A percentile compares a stretch with the other conserved stretches of the same genome.
Evolutionary conservation across 2,797 vertebrate genomes (phyloP).

Genomic region (Xenopus petersii): DNA sequence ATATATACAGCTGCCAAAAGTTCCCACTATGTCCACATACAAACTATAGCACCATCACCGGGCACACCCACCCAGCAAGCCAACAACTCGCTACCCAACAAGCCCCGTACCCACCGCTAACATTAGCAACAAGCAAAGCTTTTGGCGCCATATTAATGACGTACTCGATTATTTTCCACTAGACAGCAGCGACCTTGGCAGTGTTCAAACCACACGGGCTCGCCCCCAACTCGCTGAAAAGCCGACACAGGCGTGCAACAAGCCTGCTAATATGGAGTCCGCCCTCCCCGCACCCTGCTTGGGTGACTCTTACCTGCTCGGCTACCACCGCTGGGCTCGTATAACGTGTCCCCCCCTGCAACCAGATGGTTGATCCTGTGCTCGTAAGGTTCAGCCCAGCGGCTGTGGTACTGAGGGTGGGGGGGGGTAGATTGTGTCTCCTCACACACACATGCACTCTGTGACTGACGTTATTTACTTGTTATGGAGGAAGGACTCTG

Average conservation of each 20-base stretch:
- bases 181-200: constrained; percentile 80
- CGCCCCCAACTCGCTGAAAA: constrained; percentile 32
- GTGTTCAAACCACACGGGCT: constrained; percentile 55
- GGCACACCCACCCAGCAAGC: too few relatives aligned
- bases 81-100: too few relatives aligned
- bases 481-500: constrained; percentile 69
- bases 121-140: constrained; percentile 74
- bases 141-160: constrained; percentile 99
- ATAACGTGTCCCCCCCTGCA: constrained; percentile 41
- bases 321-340: constrained; percentile 18
- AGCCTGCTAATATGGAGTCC: neutral
- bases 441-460: constrained; percentile 69
- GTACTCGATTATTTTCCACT: constrained; percentile 82
- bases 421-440: constrained; percentile 51
- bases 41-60: too few relatives aligned
- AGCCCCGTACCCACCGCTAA: constrained; percentile 55
- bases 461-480: constrained; percentile 69
- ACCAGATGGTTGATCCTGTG: constrained; percentile 50
- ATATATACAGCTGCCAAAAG: neutral
- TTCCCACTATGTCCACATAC: neutral
- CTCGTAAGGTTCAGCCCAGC: constrained; percentile 69
- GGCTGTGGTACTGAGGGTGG: constrained; percentile 8
- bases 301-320: constrained; percentile 50
- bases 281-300: neutral
- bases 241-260: constrained; percentile 12